Conservation (phyloP, 2,888 invertebrate genomes). For the Drosophila bunnanda region DNA sequence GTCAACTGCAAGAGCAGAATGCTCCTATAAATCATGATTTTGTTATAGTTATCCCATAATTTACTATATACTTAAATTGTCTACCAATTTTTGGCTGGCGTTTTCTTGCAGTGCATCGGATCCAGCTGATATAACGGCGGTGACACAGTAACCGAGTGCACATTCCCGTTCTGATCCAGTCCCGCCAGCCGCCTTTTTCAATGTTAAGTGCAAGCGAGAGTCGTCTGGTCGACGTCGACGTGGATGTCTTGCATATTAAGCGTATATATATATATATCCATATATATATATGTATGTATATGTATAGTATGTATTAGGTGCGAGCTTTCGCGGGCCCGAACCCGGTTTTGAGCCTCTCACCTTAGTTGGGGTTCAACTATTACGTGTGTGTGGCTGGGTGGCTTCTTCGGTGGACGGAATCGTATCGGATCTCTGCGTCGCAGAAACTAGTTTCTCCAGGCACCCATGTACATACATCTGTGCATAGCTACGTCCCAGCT, state of each 20-base stretch:
- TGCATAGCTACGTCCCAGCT: conserved; percentile 15
- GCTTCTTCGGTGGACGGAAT: conserved; percentile 7
- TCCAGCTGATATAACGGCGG: conserved; percentile 18
- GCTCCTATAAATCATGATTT: too few species aligned
- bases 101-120: conserved; percentile 5
- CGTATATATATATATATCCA: neutral
- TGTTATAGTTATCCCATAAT: too few species aligned
- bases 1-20: too few species aligned
- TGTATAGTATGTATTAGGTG: conserved; percentile 1
- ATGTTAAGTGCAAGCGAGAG: conserved; percentile 53
- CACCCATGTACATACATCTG: neutral
- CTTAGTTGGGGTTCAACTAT: conserved; percentile 20
- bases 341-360: conserved; percentile 9
- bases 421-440: neutral
- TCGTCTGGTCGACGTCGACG: conserved; percentile 22
- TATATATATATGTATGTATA: neutral
- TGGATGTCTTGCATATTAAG: conserved; percentile 40
- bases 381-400: conserved; percentile 24
- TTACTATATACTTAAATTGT: neutral
- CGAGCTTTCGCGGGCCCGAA: conserved; percentile 2
- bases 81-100: neutral
- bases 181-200: conserved; percentile 20
- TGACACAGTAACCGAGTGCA: conserved; percentile 37
- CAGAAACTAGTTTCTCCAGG: conserved; percentile 26
- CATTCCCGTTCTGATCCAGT: conserved; percentile 25